Conservation (phyloP, 1,140 invertebrate genomes). For the Holcopasites calliopsidis region DNA sequence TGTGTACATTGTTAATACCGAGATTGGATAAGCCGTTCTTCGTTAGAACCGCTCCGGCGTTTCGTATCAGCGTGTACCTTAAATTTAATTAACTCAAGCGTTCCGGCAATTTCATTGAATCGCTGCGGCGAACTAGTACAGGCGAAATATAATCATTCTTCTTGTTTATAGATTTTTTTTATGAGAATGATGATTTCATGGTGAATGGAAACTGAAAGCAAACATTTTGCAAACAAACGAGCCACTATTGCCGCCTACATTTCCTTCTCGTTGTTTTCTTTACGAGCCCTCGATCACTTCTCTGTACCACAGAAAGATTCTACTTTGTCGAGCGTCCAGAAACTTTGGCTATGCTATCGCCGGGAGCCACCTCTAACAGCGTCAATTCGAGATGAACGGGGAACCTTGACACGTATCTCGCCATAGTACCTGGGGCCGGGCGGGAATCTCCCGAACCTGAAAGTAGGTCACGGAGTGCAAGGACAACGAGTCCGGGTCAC, state of each 20-base stretch:
- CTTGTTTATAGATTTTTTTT: no score
- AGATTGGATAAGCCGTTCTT: neutral
- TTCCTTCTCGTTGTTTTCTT: no score
- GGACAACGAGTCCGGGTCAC: constrained; percentile 72
- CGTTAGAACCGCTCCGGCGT: neutral
- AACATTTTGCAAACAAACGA: no score
- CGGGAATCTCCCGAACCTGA: constrained; percentile 65
- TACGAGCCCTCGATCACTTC: no score
- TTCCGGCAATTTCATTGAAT: neutral
- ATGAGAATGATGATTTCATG: no score
- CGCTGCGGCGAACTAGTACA: no score
- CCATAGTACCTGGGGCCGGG: constrained; percentile 56
- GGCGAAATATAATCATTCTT: no score
- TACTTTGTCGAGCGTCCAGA: neutral
- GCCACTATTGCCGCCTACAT: no score
- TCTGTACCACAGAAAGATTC: no score
- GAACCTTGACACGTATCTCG: constrained; percentile 75
- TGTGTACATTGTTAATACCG: neutral
- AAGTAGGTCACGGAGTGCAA: constrained; percentile 75
- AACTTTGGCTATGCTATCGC: constrained; percentile 3
- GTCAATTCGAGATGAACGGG: constrained; percentile 43
- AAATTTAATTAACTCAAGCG: constrained; percentile 1
- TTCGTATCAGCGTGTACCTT: neutral
- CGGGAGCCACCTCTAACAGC: constrained; percentile 1
- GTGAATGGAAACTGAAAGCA: neutral